phyloP scores from a whole-genome alignment of 2,888 invertebrate genomes.

The Arrhopalites spinosus region DNA sequence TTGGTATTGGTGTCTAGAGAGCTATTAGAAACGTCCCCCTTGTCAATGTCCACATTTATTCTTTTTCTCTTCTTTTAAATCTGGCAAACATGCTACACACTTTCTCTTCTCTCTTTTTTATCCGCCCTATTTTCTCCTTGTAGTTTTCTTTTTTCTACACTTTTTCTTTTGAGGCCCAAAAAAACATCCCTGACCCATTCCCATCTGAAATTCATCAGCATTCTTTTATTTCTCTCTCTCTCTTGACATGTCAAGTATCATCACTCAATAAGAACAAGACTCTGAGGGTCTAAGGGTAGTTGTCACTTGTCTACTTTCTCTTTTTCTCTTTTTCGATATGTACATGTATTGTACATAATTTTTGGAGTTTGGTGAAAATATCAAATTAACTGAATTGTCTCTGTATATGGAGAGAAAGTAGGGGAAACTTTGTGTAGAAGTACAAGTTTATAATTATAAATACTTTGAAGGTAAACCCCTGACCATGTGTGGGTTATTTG shows the following conservation, averaged over 20 bases:
- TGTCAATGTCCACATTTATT: slow-evolving; percentile 34
- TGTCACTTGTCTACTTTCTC: too few species aligned
- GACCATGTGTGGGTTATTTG: too few species aligned
- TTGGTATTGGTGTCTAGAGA: slow-evolving; percentile 55
- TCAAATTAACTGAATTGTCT: too few species aligned
- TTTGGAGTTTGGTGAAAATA: too few species aligned
- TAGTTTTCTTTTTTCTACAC: not conserved
- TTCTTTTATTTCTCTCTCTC: not conserved
- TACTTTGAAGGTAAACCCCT: too few species aligned
- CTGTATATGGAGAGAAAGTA: not conserved
- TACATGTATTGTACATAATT: too few species aligned
- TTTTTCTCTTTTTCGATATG: not conserved
- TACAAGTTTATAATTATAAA: too few species aligned
- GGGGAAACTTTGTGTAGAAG: too few species aligned
- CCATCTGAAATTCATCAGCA: not conserved
- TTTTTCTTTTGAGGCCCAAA: not conserved
- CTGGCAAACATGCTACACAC: not conserved
- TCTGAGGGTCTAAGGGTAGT: too few species aligned
- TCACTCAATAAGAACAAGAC: not conserved
- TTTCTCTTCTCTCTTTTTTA: not conserved
- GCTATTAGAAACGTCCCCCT: slow-evolving; percentile 51
- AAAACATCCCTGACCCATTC: too few species aligned
- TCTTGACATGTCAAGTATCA: not conserved
- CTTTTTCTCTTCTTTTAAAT: slow-evolving; percentile 13
- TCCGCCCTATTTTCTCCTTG: not conserved